A percentile compares a stretch with the other conserved stretches of the same genome.
These are phyloP conservation scores for Ochropleura plecta DNA, from an alignment of 2,888 invertebrate genomes.

Conservation along the genomic window DNA sequence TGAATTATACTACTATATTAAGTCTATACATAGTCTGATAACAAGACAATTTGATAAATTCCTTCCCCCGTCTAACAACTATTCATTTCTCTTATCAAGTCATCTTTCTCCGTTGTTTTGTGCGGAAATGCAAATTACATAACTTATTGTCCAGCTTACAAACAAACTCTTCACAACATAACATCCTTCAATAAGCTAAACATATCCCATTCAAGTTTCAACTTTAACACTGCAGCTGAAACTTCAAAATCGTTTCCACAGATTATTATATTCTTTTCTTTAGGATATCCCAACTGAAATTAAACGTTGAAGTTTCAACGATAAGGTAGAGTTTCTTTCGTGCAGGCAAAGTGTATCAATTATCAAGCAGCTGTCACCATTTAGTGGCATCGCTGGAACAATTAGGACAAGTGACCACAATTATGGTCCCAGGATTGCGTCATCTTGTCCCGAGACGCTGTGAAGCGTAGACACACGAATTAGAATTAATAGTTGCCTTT, in stretches of 20 bases:
- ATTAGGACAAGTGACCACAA: conserved; percentile 89
- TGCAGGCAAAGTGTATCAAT: conserved; percentile 79
- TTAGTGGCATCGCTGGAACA: conserved; percentile 80
- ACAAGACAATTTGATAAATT: not conserved
- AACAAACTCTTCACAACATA: conserved; percentile 72
- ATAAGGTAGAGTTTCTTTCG: conserved; percentile 53
- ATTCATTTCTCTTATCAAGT: conserved; percentile 10
- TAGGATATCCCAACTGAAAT: not conserved
- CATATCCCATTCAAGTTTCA: conserved; percentile 56
- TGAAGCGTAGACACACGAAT: conserved; percentile 77
- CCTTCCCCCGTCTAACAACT: not conserved
- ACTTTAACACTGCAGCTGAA: conserved; percentile 61
- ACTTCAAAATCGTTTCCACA: conserved; percentile 35
- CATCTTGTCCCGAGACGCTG: conserved; percentile 74
- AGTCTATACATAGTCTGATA: not conserved
- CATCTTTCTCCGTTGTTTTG: conserved; percentile 57
- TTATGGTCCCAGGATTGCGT: conserved; percentile 82
- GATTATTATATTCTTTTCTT: conserved; percentile 54
- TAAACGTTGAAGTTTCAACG: not conserved
- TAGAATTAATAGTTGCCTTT: conserved; percentile 83
- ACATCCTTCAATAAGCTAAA: conserved; percentile 71
- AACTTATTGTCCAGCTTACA: conserved; percentile 69
- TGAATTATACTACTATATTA: not conserved
- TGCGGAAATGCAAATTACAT: conserved; percentile 75
- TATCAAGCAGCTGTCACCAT: conserved; percentile 86